Conservation (phyloP, 2,888 invertebrate genomes). For the Hirtodrosophila histrioides region DNA sequence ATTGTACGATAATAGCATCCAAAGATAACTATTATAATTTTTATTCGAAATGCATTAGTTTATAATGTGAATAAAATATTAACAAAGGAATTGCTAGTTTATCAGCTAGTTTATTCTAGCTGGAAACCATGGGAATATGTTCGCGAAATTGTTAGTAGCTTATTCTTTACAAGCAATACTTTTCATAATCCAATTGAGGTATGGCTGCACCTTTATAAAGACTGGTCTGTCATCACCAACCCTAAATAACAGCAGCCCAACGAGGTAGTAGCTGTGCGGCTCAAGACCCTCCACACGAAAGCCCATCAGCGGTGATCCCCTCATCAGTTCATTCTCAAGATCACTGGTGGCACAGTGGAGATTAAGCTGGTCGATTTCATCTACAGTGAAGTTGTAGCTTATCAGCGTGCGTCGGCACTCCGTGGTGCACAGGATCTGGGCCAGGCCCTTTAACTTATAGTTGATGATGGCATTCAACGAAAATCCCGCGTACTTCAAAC, state of each 20-base stretch:
- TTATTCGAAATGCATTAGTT: no score
- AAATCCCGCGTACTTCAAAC: constrained; percentile 25
- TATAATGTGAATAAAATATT: no score
- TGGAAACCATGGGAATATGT: neutral
- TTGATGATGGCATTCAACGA: neutral
- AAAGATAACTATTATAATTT: no score
- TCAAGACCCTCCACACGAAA: constrained; percentile 7
- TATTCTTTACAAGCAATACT: neutral
- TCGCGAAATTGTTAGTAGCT: neutral
- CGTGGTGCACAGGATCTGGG: constrained; percentile 17
- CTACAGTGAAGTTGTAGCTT: neutral
- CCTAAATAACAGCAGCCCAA: constrained; percentile 23
- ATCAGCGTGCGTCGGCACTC: constrained; percentile 10
- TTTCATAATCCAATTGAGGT: constrained; percentile 34
- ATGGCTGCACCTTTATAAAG: constrained; percentile 27
- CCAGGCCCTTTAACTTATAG: constrained; percentile 26
- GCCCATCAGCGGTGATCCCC: constrained; percentile 43
- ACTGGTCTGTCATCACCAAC: constrained; percentile 1
- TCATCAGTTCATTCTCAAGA: constrained; percentile 6
- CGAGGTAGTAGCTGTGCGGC: constrained; percentile 23
- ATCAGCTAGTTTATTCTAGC: neutral
- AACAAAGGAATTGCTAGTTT: no score
- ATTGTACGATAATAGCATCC: no score
- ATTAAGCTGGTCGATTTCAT: constrained; percentile 2
- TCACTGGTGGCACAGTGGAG: constrained; percentile 32